A percentile compares a stretch with the other conserved stretches of the same genome.
Evolutionary conservation across 2,888 invertebrate genomes (phyloP).

Genomic region (Apamea epomidion): DNA sequence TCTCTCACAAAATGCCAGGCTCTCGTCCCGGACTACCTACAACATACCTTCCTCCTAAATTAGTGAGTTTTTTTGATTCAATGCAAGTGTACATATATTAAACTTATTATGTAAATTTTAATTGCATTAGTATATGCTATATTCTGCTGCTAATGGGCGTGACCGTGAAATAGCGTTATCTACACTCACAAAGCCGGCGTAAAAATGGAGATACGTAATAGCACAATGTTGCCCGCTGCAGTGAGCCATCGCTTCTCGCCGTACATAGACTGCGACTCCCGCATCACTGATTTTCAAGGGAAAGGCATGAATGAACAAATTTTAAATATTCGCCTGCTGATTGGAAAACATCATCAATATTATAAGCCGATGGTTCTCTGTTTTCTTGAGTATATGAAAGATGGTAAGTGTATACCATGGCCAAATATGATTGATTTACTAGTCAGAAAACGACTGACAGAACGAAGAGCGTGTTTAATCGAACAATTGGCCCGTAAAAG

Average conservation of each 20-base stretch:
- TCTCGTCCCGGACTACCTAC: neutral
- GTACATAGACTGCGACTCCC: conserved; percentile 27
- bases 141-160: neutral
- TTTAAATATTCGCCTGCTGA: conserved; percentile 25
- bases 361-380: conserved; percentile 23
- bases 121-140: neutral
- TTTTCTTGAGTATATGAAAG: conserved; percentile 22
- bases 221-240: neutral
- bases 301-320: conserved; percentile 33
- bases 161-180: neutral
- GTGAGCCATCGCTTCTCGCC: conserved; percentile 29
- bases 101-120: neutral
- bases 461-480: neutral
- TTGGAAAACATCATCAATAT: conserved; percentile 26
- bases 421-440: conserved; percentile 5
- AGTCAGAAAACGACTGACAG: neutral
- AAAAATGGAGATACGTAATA: conserved; percentile 2
- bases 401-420: conserved; percentile 17
- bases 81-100: neutral
- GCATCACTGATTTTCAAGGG: conserved; percentile 17
- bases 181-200: neutral
- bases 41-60: conserved; percentile 6
- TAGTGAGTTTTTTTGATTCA: no score
- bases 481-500: conserved; percentile 4
- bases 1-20: conserved; percentile 7